phyloP scores from a whole-genome alignment of 35 echinoderm and acorn worm genomes.

The Apostichopus californicus region DNA sequence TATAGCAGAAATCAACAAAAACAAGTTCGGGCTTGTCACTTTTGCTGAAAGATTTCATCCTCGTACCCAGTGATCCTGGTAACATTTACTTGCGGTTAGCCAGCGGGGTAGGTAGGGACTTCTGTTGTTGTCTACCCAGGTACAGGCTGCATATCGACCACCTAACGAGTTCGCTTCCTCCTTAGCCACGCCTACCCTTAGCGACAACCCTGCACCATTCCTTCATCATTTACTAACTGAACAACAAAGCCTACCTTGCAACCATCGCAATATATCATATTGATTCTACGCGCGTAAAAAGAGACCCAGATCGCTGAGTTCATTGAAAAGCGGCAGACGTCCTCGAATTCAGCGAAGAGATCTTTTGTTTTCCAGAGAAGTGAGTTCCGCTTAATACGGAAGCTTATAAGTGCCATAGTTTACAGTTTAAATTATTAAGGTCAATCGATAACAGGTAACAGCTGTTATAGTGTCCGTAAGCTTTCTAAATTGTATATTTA shows the following conservation, averaged over 20 bases:
- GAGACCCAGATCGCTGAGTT: too few species aligned
- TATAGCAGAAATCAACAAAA: too few species aligned
- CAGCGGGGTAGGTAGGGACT: not conserved
- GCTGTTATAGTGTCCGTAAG: too few species aligned
- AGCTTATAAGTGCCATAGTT: not conserved
- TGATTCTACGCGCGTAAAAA: too few species aligned
- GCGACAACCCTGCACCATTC: not conserved
- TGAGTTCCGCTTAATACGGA: not conserved
- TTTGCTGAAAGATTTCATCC: too few species aligned
- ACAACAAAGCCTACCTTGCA: not conserved
- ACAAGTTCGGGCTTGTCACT: too few species aligned
- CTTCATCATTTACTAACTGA: not conserved
- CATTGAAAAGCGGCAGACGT: not conserved
- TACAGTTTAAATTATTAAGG: not conserved
- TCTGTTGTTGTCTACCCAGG: not conserved
- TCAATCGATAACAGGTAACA: too few species aligned
- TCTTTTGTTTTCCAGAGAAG: not conserved
- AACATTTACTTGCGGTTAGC: too few species aligned
- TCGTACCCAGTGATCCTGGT: too few species aligned
- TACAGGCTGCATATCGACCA: not conserved
- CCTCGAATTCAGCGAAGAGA: not conserved
- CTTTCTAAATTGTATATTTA: too few species aligned
- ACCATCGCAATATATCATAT: too few species aligned
- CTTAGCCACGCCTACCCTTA: slow-evolving; percentile 1
- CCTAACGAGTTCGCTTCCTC: not conserved